A percentile compares a stretch with the other conserved stretches of the same genome.
These are phyloP conservation scores for Megaceryle maxima DNA, from an alignment of 2,113 vertebrate species.

Conservation along the genomic window DNA sequence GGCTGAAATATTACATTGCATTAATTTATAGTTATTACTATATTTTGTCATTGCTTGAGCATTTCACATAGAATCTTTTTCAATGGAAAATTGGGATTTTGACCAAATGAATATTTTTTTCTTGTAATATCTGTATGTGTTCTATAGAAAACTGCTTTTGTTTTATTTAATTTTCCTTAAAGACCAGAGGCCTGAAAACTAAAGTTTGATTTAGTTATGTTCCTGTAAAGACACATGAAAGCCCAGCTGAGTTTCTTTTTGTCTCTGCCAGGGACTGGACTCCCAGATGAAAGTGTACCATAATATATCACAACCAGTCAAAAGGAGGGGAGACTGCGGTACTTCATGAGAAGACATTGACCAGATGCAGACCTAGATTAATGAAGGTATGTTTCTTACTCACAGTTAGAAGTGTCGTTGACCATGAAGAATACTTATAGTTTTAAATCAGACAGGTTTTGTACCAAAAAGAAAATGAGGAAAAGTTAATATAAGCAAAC, in stretches of 20 bases:
- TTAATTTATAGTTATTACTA: not conserved
- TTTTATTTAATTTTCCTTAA: constrained; percentile 14
- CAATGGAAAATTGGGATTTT: not conserved
- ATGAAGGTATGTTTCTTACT: not conserved
- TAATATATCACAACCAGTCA: not conserved
- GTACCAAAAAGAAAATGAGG: not conserved
- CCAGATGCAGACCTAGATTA: not conserved
- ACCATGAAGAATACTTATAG: not conserved
- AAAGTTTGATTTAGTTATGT: too few relatives aligned
- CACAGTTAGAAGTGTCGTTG: not conserved
- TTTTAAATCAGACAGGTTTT: not conserved
- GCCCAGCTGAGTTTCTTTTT: not conserved
- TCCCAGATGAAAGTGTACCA: not conserved
- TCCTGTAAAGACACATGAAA: constrained; percentile 1
- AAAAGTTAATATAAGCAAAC: not conserved
- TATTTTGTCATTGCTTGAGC: not conserved
- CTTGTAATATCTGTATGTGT: not conserved
- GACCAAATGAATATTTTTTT: not conserved
- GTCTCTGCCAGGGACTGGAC: not conserved
- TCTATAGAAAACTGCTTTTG: constrained; percentile 4
- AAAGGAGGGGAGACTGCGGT: not conserved
- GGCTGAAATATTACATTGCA: not conserved
- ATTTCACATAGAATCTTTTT: not conserved
- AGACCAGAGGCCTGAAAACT: not conserved
- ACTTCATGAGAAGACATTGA: not conserved